phyloP scores from a whole-genome alignment of 2,113 vertebrate species.

The Daubentonia madagascariensis region DNA sequence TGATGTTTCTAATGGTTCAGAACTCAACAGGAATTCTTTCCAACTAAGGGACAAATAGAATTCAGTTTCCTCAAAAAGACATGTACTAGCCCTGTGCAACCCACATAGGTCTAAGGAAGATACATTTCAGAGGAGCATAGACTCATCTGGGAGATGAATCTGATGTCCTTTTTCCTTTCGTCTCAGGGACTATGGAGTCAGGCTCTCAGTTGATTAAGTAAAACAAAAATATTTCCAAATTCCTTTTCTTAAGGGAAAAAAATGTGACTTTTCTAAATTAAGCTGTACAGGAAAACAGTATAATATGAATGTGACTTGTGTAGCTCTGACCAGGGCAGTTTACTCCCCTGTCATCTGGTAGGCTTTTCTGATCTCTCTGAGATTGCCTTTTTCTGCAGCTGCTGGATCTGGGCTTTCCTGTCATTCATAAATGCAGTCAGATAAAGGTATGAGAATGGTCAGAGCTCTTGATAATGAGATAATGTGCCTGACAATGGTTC shows the following conservation, averaged over 20 bases:
- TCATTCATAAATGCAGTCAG: not conserved
- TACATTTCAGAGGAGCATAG: not conserved
- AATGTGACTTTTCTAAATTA: not conserved
- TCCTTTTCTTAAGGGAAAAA: not conserved
- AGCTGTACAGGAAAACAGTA: not conserved
- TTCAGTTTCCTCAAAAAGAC: not conserved
- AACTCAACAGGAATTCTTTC: not conserved
- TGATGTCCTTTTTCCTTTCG: not conserved
- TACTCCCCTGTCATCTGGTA: not conserved
- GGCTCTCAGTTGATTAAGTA: not conserved
- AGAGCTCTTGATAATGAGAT: not conserved
- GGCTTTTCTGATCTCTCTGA: not conserved
- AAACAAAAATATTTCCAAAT: not conserved
- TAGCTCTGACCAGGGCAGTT: not conserved
- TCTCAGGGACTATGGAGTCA: not conserved
- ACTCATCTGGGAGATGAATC: not conserved
- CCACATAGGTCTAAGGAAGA: not conserved
- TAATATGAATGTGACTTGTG: not conserved
- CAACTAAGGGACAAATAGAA: not conserved
- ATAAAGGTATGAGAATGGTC: not conserved
- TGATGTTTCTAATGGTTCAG: not conserved
- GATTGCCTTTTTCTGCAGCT: not conserved
- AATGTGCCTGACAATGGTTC: not conserved
- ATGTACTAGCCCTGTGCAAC: not conserved
- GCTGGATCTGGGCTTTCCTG: not conserved